These are phyloP conservation scores for Mactra quadrangularis DNA, from an alignment of 1,140 invertebrate genomes.

Conservation along the genomic window DNA sequence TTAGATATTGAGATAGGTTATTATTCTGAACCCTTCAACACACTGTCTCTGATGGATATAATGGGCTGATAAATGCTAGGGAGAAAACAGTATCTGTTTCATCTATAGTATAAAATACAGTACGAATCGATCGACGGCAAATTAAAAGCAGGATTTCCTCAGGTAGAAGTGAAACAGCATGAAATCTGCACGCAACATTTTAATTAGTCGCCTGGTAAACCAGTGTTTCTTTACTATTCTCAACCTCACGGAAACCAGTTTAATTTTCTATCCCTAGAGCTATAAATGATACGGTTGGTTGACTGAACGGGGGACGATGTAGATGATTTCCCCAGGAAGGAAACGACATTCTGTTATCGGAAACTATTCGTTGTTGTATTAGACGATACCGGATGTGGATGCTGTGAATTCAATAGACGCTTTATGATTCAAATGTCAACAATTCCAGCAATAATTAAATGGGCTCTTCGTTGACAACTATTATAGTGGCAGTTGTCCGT, in stretches of 20 bases:
- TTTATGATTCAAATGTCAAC: no score
- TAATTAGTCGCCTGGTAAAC: conserved; percentile 34
- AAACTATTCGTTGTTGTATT: conserved; percentile 49
- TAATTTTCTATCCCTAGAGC: conserved; percentile 57
- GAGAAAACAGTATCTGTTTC: conserved; percentile 25
- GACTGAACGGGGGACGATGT: conserved; percentile 6
- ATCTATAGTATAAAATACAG: conserved; percentile 56
- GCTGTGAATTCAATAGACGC: background rate
- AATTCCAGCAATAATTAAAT: background rate
- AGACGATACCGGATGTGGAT: conserved; percentile 46
- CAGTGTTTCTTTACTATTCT: conserved; percentile 28
- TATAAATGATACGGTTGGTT: conserved; percentile 48
- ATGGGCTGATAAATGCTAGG: conserved; percentile 26
- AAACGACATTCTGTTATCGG: conserved; percentile 53
- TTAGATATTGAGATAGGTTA: background rate
- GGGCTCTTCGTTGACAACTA: background rate
- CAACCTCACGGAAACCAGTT: conserved; percentile 43
- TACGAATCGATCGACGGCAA: conserved; percentile 44
- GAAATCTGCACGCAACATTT: conserved; percentile 49
- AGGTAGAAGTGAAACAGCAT: conserved; percentile 4
- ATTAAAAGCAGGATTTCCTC: conserved; percentile 49
- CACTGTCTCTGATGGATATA: background rate
- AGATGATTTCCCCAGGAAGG: conserved; percentile 37
- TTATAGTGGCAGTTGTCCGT: background rate
- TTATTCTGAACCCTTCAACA: background rate